phyloP scores from a whole-genome alignment of 2,888 invertebrate species.

The Zeuzera pyrina region DNA sequence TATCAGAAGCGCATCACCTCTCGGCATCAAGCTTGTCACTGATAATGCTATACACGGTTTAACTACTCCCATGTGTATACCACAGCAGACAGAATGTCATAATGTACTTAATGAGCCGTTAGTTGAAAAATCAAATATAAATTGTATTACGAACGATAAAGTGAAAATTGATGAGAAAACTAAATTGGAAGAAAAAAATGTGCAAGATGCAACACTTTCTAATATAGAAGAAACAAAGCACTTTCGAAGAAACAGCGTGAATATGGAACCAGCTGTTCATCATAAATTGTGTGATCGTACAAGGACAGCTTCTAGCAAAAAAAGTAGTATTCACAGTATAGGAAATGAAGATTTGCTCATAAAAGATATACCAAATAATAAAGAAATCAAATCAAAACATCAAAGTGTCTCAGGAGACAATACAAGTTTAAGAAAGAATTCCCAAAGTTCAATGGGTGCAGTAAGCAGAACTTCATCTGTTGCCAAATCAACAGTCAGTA shows the following conservation, averaged over 20 bases:
- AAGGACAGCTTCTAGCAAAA: slow-evolving; percentile 54
- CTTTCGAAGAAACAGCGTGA: slow-evolving; percentile 35
- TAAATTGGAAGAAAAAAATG: slow-evolving; percentile 13
- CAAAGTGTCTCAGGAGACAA: slow-evolving; percentile 34
- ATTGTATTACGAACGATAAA: slow-evolving; percentile 26
- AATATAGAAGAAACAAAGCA: slow-evolving; percentile 25
- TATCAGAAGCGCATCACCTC: slow-evolving; percentile 51
- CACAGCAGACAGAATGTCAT: slow-evolving; percentile 24
- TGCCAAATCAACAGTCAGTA: slow-evolving; percentile 65
- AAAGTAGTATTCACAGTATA: slow-evolving; percentile 49
- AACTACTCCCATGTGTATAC: slow-evolving; percentile 42
- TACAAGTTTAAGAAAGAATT: slow-evolving; percentile 44
- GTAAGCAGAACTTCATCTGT: slow-evolving; percentile 61
- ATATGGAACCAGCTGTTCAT: slow-evolving; percentile 68
- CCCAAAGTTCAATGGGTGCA: slow-evolving; percentile 60
- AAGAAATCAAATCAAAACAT: slow-evolving; percentile 35
- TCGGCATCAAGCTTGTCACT: slow-evolving; percentile 41
- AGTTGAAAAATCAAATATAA: slow-evolving; percentile 23
- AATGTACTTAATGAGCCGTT: slow-evolving; percentile 14
- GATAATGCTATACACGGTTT: slow-evolving; percentile 36
- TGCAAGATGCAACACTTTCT: background rate
- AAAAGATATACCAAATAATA: slow-evolving; percentile 35
- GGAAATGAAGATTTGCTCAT: slow-evolving; percentile 44
- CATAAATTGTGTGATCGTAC: slow-evolving; percentile 75
- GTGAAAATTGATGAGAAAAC: slow-evolving; percentile 29